phyloP scores from a whole-genome alignment of 2,888 invertebrate genomes.

The Silvanus unidentatus region DNA sequence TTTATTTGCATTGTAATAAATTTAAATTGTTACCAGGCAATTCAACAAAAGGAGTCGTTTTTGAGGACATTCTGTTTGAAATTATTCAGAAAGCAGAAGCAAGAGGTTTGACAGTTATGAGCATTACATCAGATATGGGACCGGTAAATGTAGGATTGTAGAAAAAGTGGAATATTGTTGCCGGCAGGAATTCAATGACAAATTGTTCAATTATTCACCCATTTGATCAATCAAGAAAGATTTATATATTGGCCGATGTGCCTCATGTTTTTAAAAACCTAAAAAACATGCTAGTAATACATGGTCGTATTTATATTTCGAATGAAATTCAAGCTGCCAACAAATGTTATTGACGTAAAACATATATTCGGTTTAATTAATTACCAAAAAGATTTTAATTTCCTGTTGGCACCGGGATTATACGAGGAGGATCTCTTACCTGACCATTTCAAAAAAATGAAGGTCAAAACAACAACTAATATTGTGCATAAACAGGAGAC shows the following conservation, averaged over 20 bases:
- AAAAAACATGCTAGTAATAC: slow-evolving; percentile 17
- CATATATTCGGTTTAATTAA: slow-evolving; percentile 17
- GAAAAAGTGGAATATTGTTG: slow-evolving; percentile 19
- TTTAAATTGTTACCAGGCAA: slow-evolving; percentile 1
- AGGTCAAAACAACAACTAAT: slow-evolving; percentile 19
- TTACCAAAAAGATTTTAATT: slow-evolving; percentile 8
- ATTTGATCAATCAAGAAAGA: slow-evolving; percentile 8
- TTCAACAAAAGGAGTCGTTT: slow-evolving; percentile 18
- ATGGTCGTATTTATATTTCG: slow-evolving; percentile 16
- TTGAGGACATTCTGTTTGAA: slow-evolving; percentile 15
- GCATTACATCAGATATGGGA: slow-evolving; percentile 28
- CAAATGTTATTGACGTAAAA: slow-evolving; percentile 12
- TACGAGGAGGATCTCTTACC: slow-evolving; percentile 17
- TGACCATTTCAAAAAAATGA: slow-evolving; percentile 22
- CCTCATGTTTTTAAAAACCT: slow-evolving; percentile 22
- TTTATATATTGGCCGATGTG: slow-evolving; percentile 18
- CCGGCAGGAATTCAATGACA: slow-evolving; percentile 9
- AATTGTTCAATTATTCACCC: slow-evolving; percentile 18
- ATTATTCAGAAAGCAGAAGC: slow-evolving; percentile 18
- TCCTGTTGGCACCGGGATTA: slow-evolving; percentile 20
- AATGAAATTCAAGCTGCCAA: slow-evolving; percentile 13
- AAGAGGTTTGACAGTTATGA: slow-evolving; percentile 17
- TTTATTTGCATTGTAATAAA: too few relatives aligned
- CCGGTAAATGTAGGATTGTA: slow-evolving; percentile 24
- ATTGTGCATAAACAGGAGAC: slow-evolving; percentile 9